Conservation (phyloP, 2,113 vertebrate species). For the Sceloporus undulatus region DNA sequence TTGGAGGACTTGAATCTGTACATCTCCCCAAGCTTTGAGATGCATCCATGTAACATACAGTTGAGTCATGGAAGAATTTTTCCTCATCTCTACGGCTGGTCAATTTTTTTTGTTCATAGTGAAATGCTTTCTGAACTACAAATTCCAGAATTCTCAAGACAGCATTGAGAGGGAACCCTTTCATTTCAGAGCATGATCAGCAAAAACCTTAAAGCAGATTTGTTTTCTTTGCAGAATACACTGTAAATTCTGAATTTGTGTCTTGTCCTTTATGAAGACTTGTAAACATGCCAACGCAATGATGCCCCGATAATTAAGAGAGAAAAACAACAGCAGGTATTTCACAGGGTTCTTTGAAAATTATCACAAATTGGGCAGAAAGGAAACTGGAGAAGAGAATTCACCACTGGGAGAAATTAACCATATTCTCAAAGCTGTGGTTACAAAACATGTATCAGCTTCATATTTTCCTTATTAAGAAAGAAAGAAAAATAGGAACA, state of each 20-base stretch:
- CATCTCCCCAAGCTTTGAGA: too few species aligned
- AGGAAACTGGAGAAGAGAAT: conserved; percentile 7
- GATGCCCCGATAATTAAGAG: conserved; percentile 53
- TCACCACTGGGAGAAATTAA: not conserved
- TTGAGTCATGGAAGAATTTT: too few species aligned
- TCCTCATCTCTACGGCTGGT: too few species aligned
- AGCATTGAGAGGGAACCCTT: not conserved
- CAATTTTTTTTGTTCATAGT: too few species aligned
- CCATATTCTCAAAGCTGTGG: not conserved
- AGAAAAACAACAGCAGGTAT: conserved; percentile 46
- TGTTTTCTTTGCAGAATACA: not conserved
- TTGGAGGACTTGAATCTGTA: too few species aligned
- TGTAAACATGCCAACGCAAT: conserved; percentile 45
- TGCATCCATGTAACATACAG: too few species aligned
- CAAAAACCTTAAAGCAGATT: not conserved
- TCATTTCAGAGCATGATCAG: not conserved
- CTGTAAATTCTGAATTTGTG: not conserved
- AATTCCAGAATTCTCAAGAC: not conserved
- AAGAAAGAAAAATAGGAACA: not conserved
- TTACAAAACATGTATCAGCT: not conserved
- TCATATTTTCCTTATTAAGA: not conserved
- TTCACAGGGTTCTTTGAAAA: conserved; percentile 38
- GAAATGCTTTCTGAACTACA: not conserved
- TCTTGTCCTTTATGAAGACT: not conserved
- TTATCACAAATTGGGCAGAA: conserved; percentile 23